Base-by-base conservation (phyloP, 2,888 invertebrate genomes). In the Ophonus ardosiacus region DNA sequence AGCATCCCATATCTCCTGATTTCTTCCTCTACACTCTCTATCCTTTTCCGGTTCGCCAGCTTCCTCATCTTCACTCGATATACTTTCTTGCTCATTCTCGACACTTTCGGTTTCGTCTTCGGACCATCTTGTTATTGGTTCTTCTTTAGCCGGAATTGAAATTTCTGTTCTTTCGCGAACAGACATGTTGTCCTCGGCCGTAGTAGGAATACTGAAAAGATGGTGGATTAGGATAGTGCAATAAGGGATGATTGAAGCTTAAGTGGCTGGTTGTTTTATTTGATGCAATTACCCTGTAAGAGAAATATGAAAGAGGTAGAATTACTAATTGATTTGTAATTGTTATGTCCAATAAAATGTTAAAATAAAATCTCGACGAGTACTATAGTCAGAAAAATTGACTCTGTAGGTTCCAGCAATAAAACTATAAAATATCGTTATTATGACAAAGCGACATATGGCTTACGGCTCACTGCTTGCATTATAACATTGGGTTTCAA, bases 81-180 rank as follows among this genome's bases (percentile, higher is more conserved):
- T 80, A 68, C 65, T 79, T 8, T 56, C 78, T 7, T 85, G 59
- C 17, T 59, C 80, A 40, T 68, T 24, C 15, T 68, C 57, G 38
- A 88, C 92, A 93, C 93, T 86, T 91, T 88, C 87, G 92, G 92
- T 93, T 92, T 92, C 86, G 92, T 92, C 15, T 92, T 92, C 43
- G 92, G 92, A 86, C 92, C 92, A 80, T 92, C 90, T 85, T 92
- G 88, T 24, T 21, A 80, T 80, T 8, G 80, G 80, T 65, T 78
- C 84, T 24, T 78, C 63, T 17, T 61, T 43, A 40, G 43, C 7
- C 3, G 40, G 31, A 6, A 82, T 31, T n/a, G 57, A 10, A 10
- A 84, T 65, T 59, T 78, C 76, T 31, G 88, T 83, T 89, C 89
- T 13, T 87, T 87, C 81, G 90, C 90, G 56, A 87, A 89, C 91